Conservation (phyloP, 2,888 invertebrate species). For the Glaucopsyche alexis region DNA sequence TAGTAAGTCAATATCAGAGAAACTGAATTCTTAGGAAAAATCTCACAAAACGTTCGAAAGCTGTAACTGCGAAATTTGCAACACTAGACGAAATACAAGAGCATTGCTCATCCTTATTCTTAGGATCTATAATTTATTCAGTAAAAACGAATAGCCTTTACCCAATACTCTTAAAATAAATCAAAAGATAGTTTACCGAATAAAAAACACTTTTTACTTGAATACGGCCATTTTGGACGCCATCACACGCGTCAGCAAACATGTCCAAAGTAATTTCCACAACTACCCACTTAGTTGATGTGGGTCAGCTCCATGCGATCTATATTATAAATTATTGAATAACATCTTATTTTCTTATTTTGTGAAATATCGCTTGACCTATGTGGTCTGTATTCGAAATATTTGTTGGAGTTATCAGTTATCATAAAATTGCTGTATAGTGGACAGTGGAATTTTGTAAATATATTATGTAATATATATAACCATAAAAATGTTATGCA, state of each 20-base stretch:
- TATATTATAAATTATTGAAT: conserved; percentile 1
- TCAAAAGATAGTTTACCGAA: neutral
- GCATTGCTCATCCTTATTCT: neutral
- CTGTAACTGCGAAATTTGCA: too few relatives aligned
- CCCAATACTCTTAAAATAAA: neutral
- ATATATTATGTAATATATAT: too few relatives aligned
- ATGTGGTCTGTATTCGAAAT: neutral
- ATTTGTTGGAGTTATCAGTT: neutral
- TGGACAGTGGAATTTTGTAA: too few relatives aligned
- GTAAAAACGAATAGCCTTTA: too few relatives aligned
- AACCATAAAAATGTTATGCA: too few relatives aligned
- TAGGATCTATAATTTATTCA: too few relatives aligned
- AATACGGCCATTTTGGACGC: neutral
- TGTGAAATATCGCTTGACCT: neutral
- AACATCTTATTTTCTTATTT: neutral
- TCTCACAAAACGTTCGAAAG: too few relatives aligned
- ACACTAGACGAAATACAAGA: neutral
- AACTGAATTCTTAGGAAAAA: too few relatives aligned
- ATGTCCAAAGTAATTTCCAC: neutral
- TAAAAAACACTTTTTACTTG: neutral
- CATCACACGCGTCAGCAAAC: conserved; percentile 6
- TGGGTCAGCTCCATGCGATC: neutral
- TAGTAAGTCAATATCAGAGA: too few relatives aligned
- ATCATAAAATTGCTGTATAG: neutral
- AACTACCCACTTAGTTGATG: neutral